A percentile compares a stretch with the other conserved stretches of the same genome.
These are phyloP conservation scores for Coranthus polyacanthus DNA, from an alignment of 2,797 vertebrate species.

Conservation along the genomic window DNA sequence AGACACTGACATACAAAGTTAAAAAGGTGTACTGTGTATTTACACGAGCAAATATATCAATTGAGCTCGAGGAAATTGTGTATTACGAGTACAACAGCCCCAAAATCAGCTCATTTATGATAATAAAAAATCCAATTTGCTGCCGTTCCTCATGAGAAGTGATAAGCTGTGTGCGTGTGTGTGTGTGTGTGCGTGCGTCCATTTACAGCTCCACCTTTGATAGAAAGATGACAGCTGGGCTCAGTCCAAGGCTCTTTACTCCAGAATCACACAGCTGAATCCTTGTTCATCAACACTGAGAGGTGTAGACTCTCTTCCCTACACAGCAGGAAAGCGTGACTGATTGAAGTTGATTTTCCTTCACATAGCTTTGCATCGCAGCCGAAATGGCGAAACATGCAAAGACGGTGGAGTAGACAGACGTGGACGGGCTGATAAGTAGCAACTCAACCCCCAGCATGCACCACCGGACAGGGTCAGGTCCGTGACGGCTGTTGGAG, in stretches of 20 bases:
- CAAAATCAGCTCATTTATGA: conserved; percentile 63
- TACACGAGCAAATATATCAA: conserved; percentile 46
- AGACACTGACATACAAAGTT: conserved; percentile 17
- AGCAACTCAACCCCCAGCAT: conserved; percentile 14
- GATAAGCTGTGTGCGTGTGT: conserved; percentile 45
- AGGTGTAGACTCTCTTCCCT: conserved; percentile 52
- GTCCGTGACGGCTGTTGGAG: conserved; percentile 25
- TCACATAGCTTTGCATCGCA: conserved; percentile 62
- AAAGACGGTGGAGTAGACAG: conserved; percentile 48
- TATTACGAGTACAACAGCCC: conserved; percentile 43
- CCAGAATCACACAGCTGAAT: conserved; percentile 60
- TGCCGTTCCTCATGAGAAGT: conserved; percentile 51
- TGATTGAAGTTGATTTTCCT: conserved; percentile 75
- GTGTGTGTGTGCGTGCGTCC: not conserved
- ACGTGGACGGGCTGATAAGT: conserved; percentile 62
- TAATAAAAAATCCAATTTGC: conserved; percentile 66
- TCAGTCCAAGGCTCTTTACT: conserved; percentile 57
- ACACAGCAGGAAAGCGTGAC: conserved; percentile 58
- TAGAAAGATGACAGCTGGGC: conserved; percentile 61
- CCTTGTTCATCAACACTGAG: conserved; percentile 70
- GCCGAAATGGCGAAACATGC: conserved; percentile 53
- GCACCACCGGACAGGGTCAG: conserved; percentile 25
- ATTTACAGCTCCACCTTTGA: conserved; percentile 41
- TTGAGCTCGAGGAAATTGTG: conserved; percentile 40
- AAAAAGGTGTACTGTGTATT: conserved; percentile 19